Base-by-base conservation (phyloP, 1,140 invertebrate genomes). In the Chlorops oryzae region DNA sequence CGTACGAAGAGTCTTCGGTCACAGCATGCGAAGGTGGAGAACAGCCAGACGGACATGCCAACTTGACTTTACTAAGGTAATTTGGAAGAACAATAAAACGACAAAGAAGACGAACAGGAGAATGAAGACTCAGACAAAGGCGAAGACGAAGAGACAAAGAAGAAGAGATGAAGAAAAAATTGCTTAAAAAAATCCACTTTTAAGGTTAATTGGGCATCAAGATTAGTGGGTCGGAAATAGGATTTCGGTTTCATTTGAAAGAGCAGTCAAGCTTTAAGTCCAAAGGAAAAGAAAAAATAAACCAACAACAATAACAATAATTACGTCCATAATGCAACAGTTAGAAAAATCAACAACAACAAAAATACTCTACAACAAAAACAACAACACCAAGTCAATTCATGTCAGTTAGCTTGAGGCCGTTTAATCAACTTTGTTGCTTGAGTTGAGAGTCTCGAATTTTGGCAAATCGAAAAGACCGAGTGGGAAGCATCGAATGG, bases 141-240 rank as follows among this genome's bases (percentile, higher is more conserved):
- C 44, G 52, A 46, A 51, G 45, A 57, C 53, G 58, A 6, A 44
- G 22, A 32, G 7, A 32, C 27, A 32, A 37, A 43, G 25, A 59
- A 61, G 49, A 61, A 59, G 63, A 56, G 63, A 63, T 63, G 58
- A 32, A 28, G n/a, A 32, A 49, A 24, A 49, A 49, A 32, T 15
- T 32, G 9, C 15, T 32, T 32, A 15, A 32, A 59, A 63, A 66
- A 66, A 66, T 64, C 58, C 58, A 66, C 65, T 66, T 70, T 66
- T 70, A 70, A 70, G 66, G 66, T 70, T 70, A 69, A 70, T 70
- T 70, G 66, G 66, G 66, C 63, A 70, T 70, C 66, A 70, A 70
- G 66, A 70, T 70, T 69, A 70, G 59, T 70, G 59, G 66, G 66
- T 70, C 66, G 66, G 66, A 70, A 70, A 70, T 70, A 61, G 58